Conservation (phyloP, 1,140 invertebrate species). For the Nebria ingens region DNA sequence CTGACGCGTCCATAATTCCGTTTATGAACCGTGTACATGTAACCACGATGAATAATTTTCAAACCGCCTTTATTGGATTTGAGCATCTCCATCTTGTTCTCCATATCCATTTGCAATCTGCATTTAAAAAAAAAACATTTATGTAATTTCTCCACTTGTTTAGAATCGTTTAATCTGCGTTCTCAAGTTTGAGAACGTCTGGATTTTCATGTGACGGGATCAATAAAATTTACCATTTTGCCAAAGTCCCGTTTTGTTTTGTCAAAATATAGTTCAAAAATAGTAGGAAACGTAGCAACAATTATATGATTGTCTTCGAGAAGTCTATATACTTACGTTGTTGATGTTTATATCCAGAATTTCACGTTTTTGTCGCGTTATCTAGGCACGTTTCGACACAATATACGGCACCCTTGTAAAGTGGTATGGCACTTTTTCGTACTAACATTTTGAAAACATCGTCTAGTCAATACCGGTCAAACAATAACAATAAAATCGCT, state of each 20-base stretch:
- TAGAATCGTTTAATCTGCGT: neutral
- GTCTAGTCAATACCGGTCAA: no score
- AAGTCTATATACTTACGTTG: no score
- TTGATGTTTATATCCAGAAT: no score
- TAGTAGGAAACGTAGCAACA: no score
- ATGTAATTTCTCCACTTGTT: neutral
- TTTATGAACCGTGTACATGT: constrained; percentile 40
- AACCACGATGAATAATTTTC: constrained; percentile 37
- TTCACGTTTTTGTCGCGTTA: no score
- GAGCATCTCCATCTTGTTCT: constrained; percentile 20
- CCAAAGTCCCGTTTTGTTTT: neutral
- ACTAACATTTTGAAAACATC: no score
- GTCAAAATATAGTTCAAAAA: no score
- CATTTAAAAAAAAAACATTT: neutral
- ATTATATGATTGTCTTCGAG: no score
- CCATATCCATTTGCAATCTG: neutral
- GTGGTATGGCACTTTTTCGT: no score
- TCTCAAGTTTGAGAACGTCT: neutral
- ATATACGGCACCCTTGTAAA: no score
- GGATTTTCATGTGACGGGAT: neutral
- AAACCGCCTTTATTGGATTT: constrained; percentile 37
- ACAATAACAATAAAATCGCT: no score
- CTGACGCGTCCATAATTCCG: constrained; percentile 32
- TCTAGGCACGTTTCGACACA: no score
- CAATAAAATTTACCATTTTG: neutral